phyloP scores from a whole-genome alignment of 2,113 vertebrate species.

The Odobenus rosmarus region DNA sequence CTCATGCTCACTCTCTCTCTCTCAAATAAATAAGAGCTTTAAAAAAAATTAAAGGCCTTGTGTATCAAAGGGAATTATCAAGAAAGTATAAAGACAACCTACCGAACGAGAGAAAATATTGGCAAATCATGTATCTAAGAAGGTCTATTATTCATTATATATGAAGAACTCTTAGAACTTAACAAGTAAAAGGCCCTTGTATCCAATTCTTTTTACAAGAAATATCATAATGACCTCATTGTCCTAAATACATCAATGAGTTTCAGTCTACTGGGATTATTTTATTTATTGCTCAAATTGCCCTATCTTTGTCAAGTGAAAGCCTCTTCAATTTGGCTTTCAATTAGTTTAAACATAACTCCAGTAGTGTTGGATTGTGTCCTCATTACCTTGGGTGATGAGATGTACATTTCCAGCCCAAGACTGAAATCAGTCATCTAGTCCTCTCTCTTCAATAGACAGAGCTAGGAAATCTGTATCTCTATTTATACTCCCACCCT shows the following conservation, averaged over 20 bases:
- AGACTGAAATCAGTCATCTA: background rate
- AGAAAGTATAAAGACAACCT: background rate
- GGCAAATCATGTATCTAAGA: background rate
- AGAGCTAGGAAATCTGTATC: background rate
- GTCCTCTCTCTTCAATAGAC: background rate
- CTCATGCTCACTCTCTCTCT: too few species aligned
- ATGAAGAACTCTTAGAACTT: background rate
- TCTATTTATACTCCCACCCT: background rate
- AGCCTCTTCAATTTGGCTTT: background rate
- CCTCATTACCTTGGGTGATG: background rate
- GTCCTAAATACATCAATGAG: background rate
- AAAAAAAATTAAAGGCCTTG: background rate
- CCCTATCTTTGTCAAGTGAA: background rate
- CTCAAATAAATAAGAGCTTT: too few species aligned
- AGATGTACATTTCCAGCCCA: background rate
- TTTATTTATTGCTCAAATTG: background rate
- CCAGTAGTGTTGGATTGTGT: background rate
- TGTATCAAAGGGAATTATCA: background rate
- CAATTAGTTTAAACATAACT: background rate
- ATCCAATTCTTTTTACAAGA: background rate
- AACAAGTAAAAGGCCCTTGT: background rate
- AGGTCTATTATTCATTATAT: background rate
- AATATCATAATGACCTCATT: background rate
- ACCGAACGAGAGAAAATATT: background rate
- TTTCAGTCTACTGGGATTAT: background rate